phyloP scores from a whole-genome alignment of 2,888 invertebrate genomes.

The Drepanosiphum platanoidis region DNA sequence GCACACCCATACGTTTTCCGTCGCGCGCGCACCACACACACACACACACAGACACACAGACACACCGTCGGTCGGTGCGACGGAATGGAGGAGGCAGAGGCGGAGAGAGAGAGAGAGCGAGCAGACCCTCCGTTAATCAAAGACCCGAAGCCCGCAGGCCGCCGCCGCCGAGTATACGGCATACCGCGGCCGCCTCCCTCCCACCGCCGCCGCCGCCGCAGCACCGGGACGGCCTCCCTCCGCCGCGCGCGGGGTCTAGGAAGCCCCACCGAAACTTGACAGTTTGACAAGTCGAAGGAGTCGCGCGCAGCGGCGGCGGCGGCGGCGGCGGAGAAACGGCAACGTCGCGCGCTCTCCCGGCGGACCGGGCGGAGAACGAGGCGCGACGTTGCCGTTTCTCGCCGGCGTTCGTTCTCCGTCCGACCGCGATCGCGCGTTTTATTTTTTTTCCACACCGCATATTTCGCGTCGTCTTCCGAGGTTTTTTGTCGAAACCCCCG shows the following conservation, averaged over 20 bases:
- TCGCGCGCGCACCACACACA: not conserved
- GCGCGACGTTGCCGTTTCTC: conserved; percentile 36
- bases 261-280: conserved; percentile 62
- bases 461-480: too few relatives aligned
- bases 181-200: conserved; percentile 17
- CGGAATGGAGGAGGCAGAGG: not conserved
- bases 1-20: too few relatives aligned
- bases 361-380: conserved; percentile 36
- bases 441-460: too few relatives aligned
- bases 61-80: not conserved
- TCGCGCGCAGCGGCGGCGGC: conserved; percentile 17
- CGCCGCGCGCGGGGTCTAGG: conserved; percentile 29
- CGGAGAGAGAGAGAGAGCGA: not conserved
- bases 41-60: not conserved
- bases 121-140: conserved; percentile 62
- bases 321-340: not conserved
- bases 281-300: conserved; percentile 61
- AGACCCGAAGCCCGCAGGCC: conserved; percentile 60
- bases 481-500: too few relatives aligned
- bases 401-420: too few relatives aligned
- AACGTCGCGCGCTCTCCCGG: not conserved
- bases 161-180: conserved; percentile 26
- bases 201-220: not conserved
- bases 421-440: too few relatives aligned
- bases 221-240: not conserved